Conservation (phyloP, 2,797 vertebrate genomes). For the Crax fasciolata region DNA sequence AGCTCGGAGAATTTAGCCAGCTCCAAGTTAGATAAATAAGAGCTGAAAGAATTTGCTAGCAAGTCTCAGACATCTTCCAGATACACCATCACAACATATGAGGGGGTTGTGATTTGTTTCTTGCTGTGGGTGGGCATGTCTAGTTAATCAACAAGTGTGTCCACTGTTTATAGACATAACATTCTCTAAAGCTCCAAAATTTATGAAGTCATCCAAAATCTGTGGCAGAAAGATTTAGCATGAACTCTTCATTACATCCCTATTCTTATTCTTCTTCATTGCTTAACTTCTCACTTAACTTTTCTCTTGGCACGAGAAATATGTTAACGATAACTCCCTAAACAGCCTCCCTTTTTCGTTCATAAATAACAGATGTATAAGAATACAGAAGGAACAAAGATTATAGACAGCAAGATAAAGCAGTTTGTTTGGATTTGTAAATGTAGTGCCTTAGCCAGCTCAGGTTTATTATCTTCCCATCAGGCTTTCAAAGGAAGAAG, state of each 20-base stretch:
- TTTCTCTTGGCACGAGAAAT: not conserved
- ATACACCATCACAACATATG: not conserved
- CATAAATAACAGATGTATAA: not conserved
- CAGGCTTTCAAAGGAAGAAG: not conserved
- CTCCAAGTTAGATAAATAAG: not conserved
- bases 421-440: not conserved
- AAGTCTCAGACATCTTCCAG: not conserved
- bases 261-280: accelerated
- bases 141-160: not conserved
- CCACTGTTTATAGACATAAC: not conserved
- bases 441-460: not conserved
- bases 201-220: not conserved
- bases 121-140: not conserved
- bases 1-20: not conserved
- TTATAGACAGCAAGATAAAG: not conserved
- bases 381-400: not conserved
- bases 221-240: not conserved
- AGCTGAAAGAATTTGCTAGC: not conserved
- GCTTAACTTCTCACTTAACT: not conserved
- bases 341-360: not conserved
- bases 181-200: not conserved
- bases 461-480: not conserved
- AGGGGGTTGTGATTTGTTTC: not conserved
- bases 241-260: not conserved
- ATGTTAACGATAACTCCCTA: not conserved